Percentiles rank a stretch among this genome's conserved stretches.
Evolutionary conservation across 2,888 invertebrate species (phyloP).

Genomic region (Papilio gigon): DNA sequence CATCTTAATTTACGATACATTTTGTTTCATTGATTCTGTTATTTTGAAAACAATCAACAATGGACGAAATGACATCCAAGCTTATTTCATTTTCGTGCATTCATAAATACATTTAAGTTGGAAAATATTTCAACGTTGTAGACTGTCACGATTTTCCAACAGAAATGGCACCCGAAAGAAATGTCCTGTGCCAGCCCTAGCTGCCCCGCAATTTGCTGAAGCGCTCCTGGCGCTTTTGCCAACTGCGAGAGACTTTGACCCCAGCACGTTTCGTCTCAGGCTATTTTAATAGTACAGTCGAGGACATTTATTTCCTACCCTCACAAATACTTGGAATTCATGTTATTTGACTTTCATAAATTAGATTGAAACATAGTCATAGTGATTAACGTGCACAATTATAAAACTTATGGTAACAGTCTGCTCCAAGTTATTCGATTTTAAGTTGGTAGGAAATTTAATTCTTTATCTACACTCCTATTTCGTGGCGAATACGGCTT

Average conservation of each 20-base stretch:
- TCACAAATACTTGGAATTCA: neutral
- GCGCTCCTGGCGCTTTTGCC: constrained; percentile 25
- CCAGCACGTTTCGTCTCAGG: constrained; percentile 26
- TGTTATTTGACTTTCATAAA: neutral
- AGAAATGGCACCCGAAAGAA: neutral
- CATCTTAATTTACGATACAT: neutral
- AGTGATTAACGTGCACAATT: neutral
- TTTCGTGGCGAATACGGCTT: constrained; percentile 19
- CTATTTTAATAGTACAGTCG: constrained; percentile 28
- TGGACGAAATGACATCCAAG: no score
- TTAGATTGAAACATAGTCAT: neutral
- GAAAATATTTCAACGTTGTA: neutral
- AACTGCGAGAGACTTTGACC: constrained; percentile 33
- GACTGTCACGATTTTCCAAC: neutral
- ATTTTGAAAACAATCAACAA: no score
- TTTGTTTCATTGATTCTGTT: no score
- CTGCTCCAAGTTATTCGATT: neutral
- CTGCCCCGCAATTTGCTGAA: constrained; percentile 17
- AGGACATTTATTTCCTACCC: constrained; percentile 1
- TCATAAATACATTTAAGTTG: no score
- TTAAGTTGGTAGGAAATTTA: neutral
- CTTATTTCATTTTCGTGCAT: no score
- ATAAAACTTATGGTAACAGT: neutral
- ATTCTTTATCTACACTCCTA: neutral
- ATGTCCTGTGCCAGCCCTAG: constrained; percentile 15